Evolutionary conservation across 2,113 vertebrate genomes (phyloP).

Genomic region (Orientallactaga bullata): DNA sequence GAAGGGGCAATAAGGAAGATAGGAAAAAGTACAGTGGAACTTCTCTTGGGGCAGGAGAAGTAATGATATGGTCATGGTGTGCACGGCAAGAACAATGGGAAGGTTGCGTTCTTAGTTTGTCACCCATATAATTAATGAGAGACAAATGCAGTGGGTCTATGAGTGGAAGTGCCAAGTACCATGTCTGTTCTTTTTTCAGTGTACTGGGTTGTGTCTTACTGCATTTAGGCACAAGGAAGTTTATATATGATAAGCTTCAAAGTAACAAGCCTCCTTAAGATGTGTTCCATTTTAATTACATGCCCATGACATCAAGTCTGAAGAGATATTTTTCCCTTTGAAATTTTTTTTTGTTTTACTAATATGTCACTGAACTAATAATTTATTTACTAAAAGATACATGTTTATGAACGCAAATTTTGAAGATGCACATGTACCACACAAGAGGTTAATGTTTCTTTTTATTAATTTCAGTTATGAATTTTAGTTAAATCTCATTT

Average conservation of each 20-base stretch:
- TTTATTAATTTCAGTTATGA: neutral
- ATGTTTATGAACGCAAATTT: neutral
- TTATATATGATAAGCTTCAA: neutral
- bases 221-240: neutral
- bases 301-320: neutral
- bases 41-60: neutral
- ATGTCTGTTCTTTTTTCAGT: neutral
- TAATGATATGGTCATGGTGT: neutral
- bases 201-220: neutral
- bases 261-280: neutral
- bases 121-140: neutral
- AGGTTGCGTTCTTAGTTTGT: neutral
- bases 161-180: neutral
- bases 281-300: neutral
- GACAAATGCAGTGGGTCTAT: neutral
- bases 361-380: neutral
- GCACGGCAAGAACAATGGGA: no score
- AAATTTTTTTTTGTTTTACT: neutral
- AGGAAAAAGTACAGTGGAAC: neutral
- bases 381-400: neutral
- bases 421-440: neutral
- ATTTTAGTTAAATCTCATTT: conserved; percentile 14
- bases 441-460: neutral
- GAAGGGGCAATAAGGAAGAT: no score
- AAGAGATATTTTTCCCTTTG: neutral